These are phyloP conservation scores for Myotis findleyi DNA, from an alignment of 2,797 vertebrate genomes.

Conservation along the genomic window DNA sequence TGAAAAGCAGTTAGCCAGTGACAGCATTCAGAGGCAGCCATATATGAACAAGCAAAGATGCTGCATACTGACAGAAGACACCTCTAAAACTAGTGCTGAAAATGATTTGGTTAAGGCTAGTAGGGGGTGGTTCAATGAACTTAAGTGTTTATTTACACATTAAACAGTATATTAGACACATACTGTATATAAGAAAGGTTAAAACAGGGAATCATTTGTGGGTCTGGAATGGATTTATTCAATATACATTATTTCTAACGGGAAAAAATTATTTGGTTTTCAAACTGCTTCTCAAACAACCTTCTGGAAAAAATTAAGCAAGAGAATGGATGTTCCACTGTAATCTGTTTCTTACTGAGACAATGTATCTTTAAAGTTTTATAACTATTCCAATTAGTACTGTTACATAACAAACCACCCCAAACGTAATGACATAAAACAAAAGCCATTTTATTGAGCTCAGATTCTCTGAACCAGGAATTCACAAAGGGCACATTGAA, in stretches of 20 bases:
- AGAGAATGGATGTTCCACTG: neutral
- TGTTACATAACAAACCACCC: conserved; percentile 13
- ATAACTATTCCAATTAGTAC: conserved; percentile 32
- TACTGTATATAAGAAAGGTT: neutral
- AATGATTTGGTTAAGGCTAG: neutral
- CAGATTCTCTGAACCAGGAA: neutral
- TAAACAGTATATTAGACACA: no score
- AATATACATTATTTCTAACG: neutral
- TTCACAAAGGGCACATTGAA: neutral
- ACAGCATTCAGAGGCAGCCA: neutral
- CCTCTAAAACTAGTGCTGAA: neutral
- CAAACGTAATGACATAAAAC: conserved; percentile 19
- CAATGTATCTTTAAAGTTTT: conserved; percentile 40
- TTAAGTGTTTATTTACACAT: neutral
- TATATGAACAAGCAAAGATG: neutral
- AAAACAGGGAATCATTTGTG: neutral
- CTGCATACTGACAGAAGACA: neutral
- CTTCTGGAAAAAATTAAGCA: neutral
- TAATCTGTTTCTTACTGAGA: conserved; percentile 39
- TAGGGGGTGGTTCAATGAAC: neutral
- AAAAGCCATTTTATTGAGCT: conserved; percentile 2
- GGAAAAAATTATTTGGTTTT: neutral
- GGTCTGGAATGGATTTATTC: neutral
- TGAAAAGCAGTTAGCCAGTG: neutral
- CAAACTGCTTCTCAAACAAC: neutral